Evolutionary conservation across 2,113 vertebrate genomes (phyloP), one percentile per base, ranked within the genome.

Genomic region (Oncorhynchus nerka): DNA sequence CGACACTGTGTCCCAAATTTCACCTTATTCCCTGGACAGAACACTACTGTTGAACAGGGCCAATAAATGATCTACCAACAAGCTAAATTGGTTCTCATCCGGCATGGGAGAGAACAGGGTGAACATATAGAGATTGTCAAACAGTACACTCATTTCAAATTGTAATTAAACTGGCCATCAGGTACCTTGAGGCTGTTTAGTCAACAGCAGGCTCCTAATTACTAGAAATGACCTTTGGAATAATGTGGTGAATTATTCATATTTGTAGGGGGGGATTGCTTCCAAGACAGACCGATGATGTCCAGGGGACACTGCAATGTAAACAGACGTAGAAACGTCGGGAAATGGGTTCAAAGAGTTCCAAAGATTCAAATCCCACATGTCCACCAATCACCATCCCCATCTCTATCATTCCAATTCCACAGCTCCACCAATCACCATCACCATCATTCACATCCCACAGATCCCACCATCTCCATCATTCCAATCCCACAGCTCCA

Each of bases 171-270:
- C 88, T 87, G 93, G 91, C 93, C 93, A 93, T 93, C 92, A 91
- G 93, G 91, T 93, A 92, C 91, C 93, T 92, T 88, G 92, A 93
- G 93, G 93, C 92, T 94, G 92, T 94, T 93, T 94, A 92, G 93
- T 94, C 93, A 94, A 93, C 93, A 94, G 92, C 93, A 91, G 92
- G 93, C 79, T 92, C 93, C 93, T 94, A 94, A 94, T 94, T 94
- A 94, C 91, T 93, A 91, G 90, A 92, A 94, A 93, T 94, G 94
- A 94, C 94, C 94, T 94, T 94, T 94, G 87, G 83, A 93, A 92
- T 93, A 94, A 94, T 94, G 90, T 90, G 79, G 92, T 94, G 93
- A 94, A 94, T 94, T 90, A 94, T 94, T 94, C 93, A 94, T 94
- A 89, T 85, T 93, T 90, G 51, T 16, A 4, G 51, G 88, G 86